Conservation (phyloP, 1,140 invertebrate species). For the Zaprionus gabonicus region DNA sequence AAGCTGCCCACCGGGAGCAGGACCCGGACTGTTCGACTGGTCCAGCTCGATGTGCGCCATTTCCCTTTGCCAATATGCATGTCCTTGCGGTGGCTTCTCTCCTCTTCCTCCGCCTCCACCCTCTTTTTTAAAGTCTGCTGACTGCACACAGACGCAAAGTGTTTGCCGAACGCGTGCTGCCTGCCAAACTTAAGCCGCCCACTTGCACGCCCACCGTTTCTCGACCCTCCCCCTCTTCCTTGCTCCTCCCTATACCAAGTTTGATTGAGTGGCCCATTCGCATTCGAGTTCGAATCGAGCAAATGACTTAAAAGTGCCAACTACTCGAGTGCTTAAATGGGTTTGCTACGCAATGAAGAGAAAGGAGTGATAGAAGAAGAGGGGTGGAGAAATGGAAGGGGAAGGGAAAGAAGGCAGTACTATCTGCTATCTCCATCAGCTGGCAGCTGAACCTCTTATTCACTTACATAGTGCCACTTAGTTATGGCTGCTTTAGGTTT, state of each 20-base stretch:
- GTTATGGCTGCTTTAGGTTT: slow-evolving; percentile 55
- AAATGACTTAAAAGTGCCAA: slow-evolving; percentile 82
- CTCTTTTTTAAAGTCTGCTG: slow-evolving; percentile 31
- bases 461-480: slow-evolving; percentile 80
- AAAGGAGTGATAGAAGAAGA: not conserved
- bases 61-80: slow-evolving; percentile 19
- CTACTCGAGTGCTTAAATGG: slow-evolving; percentile 69
- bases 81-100: slow-evolving; percentile 9
- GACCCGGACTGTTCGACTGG: not conserved
- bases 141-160: slow-evolving; percentile 35
- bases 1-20: slow-evolving; percentile 28
- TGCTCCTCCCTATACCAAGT: not conserved
- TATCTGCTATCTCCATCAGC: slow-evolving; percentile 29
- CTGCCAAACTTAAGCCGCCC: slow-evolving; percentile 45
- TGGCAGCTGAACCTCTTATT: slow-evolving; percentile 67
- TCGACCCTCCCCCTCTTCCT: too few species aligned
- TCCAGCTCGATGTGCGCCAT: slow-evolving; percentile 2
- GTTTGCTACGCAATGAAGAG: slow-evolving; percentile 21
- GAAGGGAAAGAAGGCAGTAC: not conserved
- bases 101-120: not conserved
- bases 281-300: slow-evolving; percentile 77
- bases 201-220: not conserved
- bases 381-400: too few species aligned
- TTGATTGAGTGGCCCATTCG: slow-evolving; percentile 73
- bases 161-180: slow-evolving; percentile 65